Percentiles rank a stretch among this genome's conserved stretches.
Evolutionary conservation across 2,113 vertebrate species (phyloP).

Genomic region (Myiagra hebetior): DNA sequence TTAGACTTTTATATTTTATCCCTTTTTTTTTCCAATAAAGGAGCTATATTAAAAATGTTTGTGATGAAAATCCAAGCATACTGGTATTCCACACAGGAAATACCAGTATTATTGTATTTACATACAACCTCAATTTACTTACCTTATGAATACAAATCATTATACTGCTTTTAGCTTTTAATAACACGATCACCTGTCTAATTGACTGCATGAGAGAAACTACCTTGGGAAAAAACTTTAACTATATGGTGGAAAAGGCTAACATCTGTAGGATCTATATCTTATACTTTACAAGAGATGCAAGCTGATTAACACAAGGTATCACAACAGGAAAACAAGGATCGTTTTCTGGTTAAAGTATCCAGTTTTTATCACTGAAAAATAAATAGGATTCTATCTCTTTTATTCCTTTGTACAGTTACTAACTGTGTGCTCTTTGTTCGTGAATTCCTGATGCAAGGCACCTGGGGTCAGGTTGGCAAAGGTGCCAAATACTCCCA

Average conservation of each 20-base stretch:
- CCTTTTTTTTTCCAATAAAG: fast-evolving
- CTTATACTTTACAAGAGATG: not conserved
- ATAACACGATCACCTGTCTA: not conserved
- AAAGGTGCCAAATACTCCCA: constrained; percentile 28
- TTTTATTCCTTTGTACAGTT: not conserved
- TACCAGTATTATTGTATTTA: constrained; percentile 15
- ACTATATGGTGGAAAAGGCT: not conserved
- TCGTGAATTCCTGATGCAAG: constrained; percentile 32
- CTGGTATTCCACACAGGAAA: not conserved
- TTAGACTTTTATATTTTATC: not conserved
- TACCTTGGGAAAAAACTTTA: not conserved
- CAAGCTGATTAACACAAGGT: not conserved
- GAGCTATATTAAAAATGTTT: not conserved
- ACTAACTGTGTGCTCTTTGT: constrained; percentile 12
- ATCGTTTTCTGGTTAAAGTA: not conserved
- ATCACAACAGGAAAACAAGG: not conserved
- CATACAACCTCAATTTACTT: not conserved
- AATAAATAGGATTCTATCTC: not conserved
- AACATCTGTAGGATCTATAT: not conserved
- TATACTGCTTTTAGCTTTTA: constrained; percentile 13
- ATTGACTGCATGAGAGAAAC: not conserved
- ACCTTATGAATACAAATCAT: not conserved
- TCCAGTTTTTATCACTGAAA: not conserved
- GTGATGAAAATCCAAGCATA: not conserved
- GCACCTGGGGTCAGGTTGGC: constrained; percentile 27